These are phyloP conservation scores for Drosophila stalkeri DNA, from an alignment of 2,888 invertebrate genomes.

Conservation along the genomic window DNA sequence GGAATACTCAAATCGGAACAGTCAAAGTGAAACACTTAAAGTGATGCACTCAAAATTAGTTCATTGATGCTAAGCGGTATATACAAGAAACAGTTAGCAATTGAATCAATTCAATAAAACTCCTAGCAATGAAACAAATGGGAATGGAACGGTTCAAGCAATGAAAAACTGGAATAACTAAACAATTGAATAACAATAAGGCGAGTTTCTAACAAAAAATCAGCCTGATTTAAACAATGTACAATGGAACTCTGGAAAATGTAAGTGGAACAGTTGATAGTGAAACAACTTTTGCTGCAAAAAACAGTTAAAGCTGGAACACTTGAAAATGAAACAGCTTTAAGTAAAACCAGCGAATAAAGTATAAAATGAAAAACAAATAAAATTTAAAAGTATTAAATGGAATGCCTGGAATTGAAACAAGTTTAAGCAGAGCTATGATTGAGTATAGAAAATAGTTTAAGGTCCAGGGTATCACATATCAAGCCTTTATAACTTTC, in stretches of 20 bases:
- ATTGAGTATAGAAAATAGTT: not conserved
- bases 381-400: rapidly evolving
- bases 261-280: not conserved
- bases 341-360: not conserved
- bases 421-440: not conserved
- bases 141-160: not conserved
- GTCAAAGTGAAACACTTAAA: not conserved
- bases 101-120: no score
- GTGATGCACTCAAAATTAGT: not conserved
- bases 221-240: no score
- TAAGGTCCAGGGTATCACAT: conserved; percentile 55
- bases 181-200: no score
- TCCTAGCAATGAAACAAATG: not conserved
- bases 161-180: no score
- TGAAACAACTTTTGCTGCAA: not conserved
- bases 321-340: not conserved
- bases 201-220: no score
- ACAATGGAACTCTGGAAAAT: no score
- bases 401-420: not conserved
- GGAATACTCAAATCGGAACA: not conserved
- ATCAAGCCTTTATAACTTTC: conserved; percentile 36
- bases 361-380: not conserved
- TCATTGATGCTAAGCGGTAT: not conserved
- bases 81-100: not conserved
- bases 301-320: not conserved